These are phyloP conservation scores for Caenorhabditis wallacei DNA, from an alignment of 2,888 invertebrate species.

Conservation along the genomic window DNA sequence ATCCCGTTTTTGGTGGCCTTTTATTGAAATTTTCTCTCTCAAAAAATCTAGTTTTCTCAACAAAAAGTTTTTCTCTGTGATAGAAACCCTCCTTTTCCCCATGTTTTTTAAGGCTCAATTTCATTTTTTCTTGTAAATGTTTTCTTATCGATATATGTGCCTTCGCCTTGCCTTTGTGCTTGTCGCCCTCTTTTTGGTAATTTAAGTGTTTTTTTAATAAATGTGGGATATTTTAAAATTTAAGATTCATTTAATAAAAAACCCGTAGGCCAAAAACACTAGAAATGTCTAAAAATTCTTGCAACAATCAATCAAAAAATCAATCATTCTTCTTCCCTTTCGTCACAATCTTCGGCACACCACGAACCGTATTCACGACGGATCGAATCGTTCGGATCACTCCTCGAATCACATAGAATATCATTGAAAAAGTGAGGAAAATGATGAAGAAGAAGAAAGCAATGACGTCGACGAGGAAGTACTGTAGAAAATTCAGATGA, in stretches of 20 bases:
- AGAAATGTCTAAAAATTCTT: background rate
- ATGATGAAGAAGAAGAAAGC: constrained; percentile 76
- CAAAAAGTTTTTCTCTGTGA: constrained; percentile 20
- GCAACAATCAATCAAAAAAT: background rate
- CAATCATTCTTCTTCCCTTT: constrained; percentile 54
- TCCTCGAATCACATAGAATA: constrained; percentile 20
- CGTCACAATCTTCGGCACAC: constrained; percentile 17
- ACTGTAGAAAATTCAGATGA: constrained; percentile 83
- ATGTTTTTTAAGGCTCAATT: constrained; percentile 8
- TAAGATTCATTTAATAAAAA: constrained; percentile 5
- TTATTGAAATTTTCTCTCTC: constrained; percentile 5
- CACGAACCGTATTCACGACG: background rate
- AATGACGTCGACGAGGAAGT: constrained; percentile 83
- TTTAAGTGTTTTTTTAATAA: background rate
- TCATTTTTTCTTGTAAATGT: constrained; percentile 10
- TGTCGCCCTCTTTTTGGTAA: background rate
- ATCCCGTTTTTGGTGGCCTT: constrained; percentile 28
- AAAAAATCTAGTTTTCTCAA: constrained; percentile 43
- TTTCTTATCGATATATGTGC: background rate
- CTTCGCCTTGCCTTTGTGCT: constrained; percentile 35
- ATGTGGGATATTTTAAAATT: constrained; percentile 11
- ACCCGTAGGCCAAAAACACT: constrained; percentile 19
- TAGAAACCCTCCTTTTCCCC: constrained; percentile 7
- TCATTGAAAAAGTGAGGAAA: constrained; percentile 20
- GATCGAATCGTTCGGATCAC: constrained; percentile 18